Evolutionary conservation across 2,888 invertebrate genomes (phyloP).

Genomic region (Fragum whitleyi): DNA sequence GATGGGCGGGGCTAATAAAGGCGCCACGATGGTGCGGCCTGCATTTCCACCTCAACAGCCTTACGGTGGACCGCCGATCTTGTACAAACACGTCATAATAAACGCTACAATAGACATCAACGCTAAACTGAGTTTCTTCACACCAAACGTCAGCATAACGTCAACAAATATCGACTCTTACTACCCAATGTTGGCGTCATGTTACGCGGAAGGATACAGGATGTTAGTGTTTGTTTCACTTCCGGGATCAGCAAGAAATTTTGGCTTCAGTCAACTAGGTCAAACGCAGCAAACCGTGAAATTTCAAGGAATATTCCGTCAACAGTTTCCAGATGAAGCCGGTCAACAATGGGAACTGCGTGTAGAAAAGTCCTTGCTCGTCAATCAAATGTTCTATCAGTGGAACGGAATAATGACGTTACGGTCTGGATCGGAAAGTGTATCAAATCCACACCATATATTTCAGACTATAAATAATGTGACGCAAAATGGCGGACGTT

Average conservation of each 20-base stretch:
- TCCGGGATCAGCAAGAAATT: conserved; percentile 30
- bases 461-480: conserved; percentile 70
- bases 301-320: conserved; percentile 76
- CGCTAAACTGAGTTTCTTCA: conserved; percentile 44
- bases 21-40: neutral
- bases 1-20: neutral
- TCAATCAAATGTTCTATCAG: conserved; percentile 54
- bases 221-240: conserved; percentile 61
- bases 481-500: conserved; percentile 70
- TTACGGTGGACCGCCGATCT: conserved; percentile 67
- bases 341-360: conserved; percentile 73
- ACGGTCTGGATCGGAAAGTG: conserved; percentile 28
- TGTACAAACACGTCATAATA: conserved; percentile 71
- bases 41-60: conserved; percentile 65
- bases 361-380: conserved; percentile 75
- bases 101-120: conserved; percentile 59
- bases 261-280: conserved; percentile 53
- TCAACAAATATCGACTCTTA: conserved; percentile 52
- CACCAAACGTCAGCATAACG: conserved; percentile 36
- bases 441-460: conserved; percentile 62
- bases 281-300: conserved; percentile 52
- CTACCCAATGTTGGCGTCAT: conserved; percentile 43
- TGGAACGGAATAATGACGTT: conserved; percentile 44
- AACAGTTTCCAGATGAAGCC: conserved; percentile 61
- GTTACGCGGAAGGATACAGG: conserved; percentile 54